A percentile compares a stretch with the other conserved stretches of the same genome.
Conservation (phyloP, 2,797 vertebrate species). For the Lithobates pipiens region DNA sequence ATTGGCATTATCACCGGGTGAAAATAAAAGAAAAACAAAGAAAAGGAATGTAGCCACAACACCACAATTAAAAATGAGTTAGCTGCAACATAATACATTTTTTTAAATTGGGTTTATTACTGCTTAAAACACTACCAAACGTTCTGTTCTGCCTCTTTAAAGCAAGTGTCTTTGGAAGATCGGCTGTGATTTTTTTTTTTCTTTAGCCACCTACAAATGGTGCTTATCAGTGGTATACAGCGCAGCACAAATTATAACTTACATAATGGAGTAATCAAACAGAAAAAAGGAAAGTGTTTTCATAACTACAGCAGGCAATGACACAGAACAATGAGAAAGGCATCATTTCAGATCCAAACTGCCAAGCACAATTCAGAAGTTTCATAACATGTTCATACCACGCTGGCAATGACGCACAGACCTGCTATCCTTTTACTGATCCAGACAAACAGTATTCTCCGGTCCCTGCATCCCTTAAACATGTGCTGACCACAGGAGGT, state of each 20-base stretch:
- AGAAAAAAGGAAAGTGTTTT: background rate
- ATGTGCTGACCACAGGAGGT: slow-evolving; percentile 60
- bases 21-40: too few species aligned
- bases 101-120: too few species aligned
- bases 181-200: background rate
- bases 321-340: slow-evolving; percentile 8
- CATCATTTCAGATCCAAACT: slow-evolving; percentile 9
- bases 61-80: too few species aligned
- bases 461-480: slow-evolving; percentile 19
- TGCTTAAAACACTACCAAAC: background rate
- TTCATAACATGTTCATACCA: slow-evolving; percentile 9
- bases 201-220: background rate
- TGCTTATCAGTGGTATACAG: background rate
- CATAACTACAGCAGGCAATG: background rate
- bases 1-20: too few species aligned
- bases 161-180: background rate
- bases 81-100: too few species aligned
- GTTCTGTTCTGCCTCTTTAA: background rate
- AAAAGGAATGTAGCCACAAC: too few species aligned
- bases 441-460: background rate
- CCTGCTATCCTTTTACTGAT: background rate
- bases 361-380: background rate
- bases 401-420: slow-evolving; percentile 48
- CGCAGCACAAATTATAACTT: background rate
- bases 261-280: background rate